These are phyloP conservation scores for Choloepus hoffmanni DNA, from an alignment of 2,113 vertebrate species.

Conservation along the genomic window DNA sequence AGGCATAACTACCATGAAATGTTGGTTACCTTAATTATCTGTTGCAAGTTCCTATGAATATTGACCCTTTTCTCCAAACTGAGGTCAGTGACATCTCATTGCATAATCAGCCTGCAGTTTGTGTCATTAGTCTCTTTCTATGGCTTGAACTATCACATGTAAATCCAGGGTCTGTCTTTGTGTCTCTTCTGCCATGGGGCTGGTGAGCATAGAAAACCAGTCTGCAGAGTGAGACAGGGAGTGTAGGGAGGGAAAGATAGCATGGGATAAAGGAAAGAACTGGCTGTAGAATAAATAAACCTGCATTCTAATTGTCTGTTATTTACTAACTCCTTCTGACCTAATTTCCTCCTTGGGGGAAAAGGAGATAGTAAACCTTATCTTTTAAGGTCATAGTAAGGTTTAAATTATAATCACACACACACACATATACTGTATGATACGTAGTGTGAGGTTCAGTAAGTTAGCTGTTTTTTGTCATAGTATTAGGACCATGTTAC, in stretches of 20 bases:
- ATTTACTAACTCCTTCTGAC: neutral
- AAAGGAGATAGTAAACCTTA: neutral
- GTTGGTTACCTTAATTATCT: slow-evolving; percentile 30
- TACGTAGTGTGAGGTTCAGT: neutral
- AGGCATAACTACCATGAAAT: neutral
- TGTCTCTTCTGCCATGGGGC: neutral
- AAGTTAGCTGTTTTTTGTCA: neutral
- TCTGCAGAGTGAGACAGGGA: neutral
- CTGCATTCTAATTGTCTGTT: slow-evolving; percentile 13
- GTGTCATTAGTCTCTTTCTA: neutral
- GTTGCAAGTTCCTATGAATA: neutral
- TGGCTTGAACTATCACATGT: neutral
- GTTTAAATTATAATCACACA: neutral
- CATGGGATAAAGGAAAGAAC: neutral
- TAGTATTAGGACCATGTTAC: neutral
- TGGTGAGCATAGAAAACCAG: neutral
- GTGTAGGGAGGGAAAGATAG: neutral
- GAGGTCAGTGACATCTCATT: neutral
- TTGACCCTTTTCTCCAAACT: neutral
- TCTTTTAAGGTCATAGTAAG: neutral
- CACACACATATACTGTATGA: neutral
- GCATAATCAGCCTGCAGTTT: neutral
- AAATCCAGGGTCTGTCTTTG: neutral
- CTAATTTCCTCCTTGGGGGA: neutral
- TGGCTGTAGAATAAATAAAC: neutral